Conservation (phyloP, 2,113 vertebrate genomes). For the Formicarius rufipectus region DNA sequence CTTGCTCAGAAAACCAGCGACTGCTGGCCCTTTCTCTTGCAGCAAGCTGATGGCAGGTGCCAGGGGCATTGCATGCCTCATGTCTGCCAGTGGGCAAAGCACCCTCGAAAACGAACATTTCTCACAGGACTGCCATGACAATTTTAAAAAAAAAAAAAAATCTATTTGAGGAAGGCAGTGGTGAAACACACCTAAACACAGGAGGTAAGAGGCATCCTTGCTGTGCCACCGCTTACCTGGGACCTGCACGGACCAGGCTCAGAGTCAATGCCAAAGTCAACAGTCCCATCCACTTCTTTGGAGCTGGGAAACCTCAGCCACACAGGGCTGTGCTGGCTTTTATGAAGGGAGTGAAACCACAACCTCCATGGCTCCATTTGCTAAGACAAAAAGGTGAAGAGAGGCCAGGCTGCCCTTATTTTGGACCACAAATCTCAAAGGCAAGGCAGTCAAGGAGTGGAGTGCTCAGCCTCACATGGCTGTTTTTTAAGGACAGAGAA, state of each 20-base stretch:
- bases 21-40: neutral
- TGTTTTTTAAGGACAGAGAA: neutral
- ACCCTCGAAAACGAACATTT: neutral
- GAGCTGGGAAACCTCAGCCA: neutral
- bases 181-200: neutral
- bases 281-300: fast-evolving
- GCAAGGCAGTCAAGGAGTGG: neutral
- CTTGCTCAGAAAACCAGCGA: slow-evolving; percentile 1
- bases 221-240: fast-evolving
- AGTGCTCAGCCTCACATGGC: neutral
- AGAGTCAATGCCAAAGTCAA: fast-evolving
- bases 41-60: neutral
- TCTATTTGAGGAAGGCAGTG: neutral
- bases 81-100: neutral
- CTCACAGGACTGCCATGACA: neutral
- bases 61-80: fast-evolving
- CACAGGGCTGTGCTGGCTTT: neutral
- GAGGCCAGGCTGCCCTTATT: neutral
- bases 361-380: neutral
- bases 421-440: neutral
- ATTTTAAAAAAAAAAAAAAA: neutral
- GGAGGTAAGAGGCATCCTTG: neutral
- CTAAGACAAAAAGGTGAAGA: neutral
- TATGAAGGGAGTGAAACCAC: neutral
- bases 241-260: fast-evolving